These are phyloP conservation scores for Tenthredo distinguenda DNA, from an alignment of 2,888 invertebrate genomes.

Conservation along the genomic window DNA sequence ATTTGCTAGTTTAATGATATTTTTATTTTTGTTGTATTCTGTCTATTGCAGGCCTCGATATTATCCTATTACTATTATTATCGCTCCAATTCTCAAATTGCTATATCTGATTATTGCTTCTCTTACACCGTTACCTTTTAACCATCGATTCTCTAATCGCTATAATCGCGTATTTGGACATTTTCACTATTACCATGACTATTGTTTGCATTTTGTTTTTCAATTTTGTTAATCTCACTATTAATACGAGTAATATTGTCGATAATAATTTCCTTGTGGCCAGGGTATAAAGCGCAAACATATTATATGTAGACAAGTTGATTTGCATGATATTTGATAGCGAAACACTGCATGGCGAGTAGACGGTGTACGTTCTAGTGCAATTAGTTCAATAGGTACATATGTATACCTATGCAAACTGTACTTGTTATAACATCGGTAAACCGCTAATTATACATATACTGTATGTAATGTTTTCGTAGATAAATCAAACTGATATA, in stretches of 20 bases:
- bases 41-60: not conserved
- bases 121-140: not conserved
- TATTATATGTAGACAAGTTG: constrained; percentile 38
- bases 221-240: not conserved
- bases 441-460: not conserved
- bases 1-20: constrained; percentile 20
- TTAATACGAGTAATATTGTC: constrained; percentile 3
- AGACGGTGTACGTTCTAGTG: constrained; percentile 17
- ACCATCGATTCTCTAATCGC: not conserved
- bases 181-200: not conserved
- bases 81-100: not conserved
- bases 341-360: constrained; percentile 43
- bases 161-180: not conserved
- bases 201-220: not conserved
- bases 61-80: not conserved
- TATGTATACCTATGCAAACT: not conserved
- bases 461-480: not conserved
- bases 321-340: constrained; percentile 42
- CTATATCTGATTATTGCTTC: constrained; percentile 1
- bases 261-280: constrained; percentile 36
- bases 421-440: not conserved
- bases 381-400: not conserved
- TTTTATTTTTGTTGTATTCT: not conserved
- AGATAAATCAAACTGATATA: not conserved
- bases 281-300: constrained; percentile 15